These are phyloP conservation scores for Suillia variegata DNA, from an alignment of 2,888 invertebrate species.

Conservation along the genomic window DNA sequence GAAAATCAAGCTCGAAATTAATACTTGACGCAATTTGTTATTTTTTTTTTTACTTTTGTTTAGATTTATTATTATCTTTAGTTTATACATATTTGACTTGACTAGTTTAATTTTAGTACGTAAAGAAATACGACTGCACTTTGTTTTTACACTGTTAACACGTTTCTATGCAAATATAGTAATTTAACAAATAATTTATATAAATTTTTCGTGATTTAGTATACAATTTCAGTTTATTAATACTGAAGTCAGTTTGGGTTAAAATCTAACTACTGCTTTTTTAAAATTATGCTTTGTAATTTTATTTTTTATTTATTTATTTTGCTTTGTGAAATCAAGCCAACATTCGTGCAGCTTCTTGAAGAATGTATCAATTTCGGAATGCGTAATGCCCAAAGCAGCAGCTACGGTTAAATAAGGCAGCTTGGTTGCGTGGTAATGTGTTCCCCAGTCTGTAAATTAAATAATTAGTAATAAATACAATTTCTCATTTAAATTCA, in stretches of 20 bases:
- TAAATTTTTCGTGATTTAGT: background rate
- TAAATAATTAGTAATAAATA: background rate
- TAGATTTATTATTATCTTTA: background rate
- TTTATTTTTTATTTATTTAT: background rate
- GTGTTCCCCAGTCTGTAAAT: conserved; percentile 72
- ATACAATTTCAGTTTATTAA: background rate
- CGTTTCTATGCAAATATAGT: background rate
- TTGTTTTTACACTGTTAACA: conserved; percentile 2
- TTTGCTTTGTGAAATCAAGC: conserved; percentile 14
- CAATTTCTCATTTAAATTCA: background rate
- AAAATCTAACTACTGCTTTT: background rate
- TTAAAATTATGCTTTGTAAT: background rate
- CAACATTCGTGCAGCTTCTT: conserved; percentile 69
- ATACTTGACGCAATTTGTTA: too few species aligned
- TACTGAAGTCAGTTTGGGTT: background rate
- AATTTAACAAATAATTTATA: background rate
- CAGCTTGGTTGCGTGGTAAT: conserved; percentile 59
- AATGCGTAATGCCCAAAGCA: conserved; percentile 69
- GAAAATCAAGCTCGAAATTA: conserved; percentile 39
- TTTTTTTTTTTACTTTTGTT: too few species aligned
- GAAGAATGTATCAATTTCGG: conserved; percentile 73
- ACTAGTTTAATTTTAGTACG: background rate
- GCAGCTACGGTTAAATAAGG: conserved; percentile 79
- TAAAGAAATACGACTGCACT: conserved; percentile 5
- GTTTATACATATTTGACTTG: background rate